Evolutionary conservation across 2,797 vertebrate genomes (phyloP), one percentile per base, ranked within the genome.

Genomic region (Catamblyrhynchus diadema): DNA sequence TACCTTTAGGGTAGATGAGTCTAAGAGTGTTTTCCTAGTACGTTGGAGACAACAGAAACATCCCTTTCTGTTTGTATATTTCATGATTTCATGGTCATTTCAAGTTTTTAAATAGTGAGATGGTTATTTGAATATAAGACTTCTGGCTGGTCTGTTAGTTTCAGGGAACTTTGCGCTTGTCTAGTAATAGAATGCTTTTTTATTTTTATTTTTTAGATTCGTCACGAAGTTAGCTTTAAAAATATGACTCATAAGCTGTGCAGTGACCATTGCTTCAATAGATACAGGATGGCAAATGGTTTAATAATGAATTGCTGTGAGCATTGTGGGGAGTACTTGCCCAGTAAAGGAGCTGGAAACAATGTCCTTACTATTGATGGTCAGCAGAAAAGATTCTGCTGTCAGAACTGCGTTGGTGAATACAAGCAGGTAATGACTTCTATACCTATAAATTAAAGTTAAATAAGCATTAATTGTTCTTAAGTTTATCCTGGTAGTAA

Each of bases 291-390:
- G 98, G 99, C 99, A 93, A 99, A 99, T 87, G 99, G 99, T 65
- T 97, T 99, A 90, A 98, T 99, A 98, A 99, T 99, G 99, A 99
- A 99, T 98, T 99, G 99, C 97, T 99, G 99, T 90, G 99, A 99
- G 96, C 99, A 99, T 45, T 99, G 99, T 75, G 99, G 99, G 18
- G 99, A 99, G 95, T 99, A 99, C 96, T 98, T 99, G 95, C 99
- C 99, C 93, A 99, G 98, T 98, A 98, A 99, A 97, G 98, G 99
- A 37, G 98, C 99, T 28, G 99, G 99, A 94, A 99, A 99, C 97
- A 99, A 99, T 97, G 98, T 99, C 91, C 97, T 99, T 96, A 98
- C 99, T 94, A 98, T 99, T 74, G 99, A 99, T 32, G 99, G 99
- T 65, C 99, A 99, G 97, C 99, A 99, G 97, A 99, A 99, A 96